Evolutionary conservation across 2,888 invertebrate genomes (phyloP).

Genomic region (Acronicta psi): DNA sequence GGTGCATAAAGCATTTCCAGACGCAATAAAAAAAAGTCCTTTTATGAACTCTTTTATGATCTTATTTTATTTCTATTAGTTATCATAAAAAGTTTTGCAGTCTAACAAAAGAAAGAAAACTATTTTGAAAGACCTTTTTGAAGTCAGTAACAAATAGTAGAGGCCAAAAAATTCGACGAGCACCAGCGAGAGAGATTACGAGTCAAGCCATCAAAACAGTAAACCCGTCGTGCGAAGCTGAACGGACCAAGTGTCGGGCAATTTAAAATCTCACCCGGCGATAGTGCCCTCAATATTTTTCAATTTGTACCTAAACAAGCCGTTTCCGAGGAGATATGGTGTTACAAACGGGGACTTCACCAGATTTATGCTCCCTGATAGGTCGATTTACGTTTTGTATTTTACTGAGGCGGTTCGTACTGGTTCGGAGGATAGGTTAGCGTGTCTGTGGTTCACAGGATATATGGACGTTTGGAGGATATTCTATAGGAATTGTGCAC

Average conservation of each 20-base stretch:
- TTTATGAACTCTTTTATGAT: no score
- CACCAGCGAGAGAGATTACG: constrained; percentile 36
- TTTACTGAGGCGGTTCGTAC: not conserved
- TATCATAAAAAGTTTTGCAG: no score
- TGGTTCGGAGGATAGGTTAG: not conserved
- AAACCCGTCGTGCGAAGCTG: constrained; percentile 33
- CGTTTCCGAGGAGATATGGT: constrained; percentile 40
- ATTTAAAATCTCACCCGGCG: constrained; percentile 38
- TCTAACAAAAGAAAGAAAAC: no score
- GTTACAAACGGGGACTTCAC: constrained; percentile 29
- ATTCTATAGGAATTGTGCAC: no score
- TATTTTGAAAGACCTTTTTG: no score
- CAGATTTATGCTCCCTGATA: constrained; percentile 40
- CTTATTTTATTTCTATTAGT: no score
- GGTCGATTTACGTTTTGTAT: constrained; percentile 26
- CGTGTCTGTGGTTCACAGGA: not conserved
- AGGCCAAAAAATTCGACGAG: constrained; percentile 14
- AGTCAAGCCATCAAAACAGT: constrained; percentile 57
- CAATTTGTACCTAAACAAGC: constrained; percentile 50
- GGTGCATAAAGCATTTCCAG: no score
- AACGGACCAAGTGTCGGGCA: constrained; percentile 13
- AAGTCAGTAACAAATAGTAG: constrained; percentile 39
- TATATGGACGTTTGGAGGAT: not conserved
- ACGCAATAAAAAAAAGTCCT: no score
- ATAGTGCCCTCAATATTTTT: constrained; percentile 47